phyloP scores from a whole-genome alignment of 2,797 vertebrate species.

The Phoeniculus purpureus region DNA sequence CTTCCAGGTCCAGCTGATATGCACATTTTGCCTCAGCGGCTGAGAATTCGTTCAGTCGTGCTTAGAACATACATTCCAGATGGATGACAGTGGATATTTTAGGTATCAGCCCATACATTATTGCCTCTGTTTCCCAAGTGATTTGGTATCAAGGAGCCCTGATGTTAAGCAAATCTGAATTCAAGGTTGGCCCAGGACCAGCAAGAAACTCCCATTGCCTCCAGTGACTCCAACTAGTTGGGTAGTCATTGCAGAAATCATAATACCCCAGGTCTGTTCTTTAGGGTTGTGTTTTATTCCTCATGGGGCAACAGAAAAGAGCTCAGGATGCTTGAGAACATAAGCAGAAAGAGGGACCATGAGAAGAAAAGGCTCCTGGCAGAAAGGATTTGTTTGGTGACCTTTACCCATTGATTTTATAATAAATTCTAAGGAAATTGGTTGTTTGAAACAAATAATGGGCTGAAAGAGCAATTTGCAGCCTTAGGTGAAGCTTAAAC shows the following conservation, averaged over 20 bases:
- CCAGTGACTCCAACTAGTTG: background rate
- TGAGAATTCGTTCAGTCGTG: background rate
- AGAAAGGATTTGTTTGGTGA: background rate
- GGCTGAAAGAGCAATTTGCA: background rate
- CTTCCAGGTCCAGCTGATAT: background rate
- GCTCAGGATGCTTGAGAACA: background rate
- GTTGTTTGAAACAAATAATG: slow-evolving; percentile 21
- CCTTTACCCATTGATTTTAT: background rate
- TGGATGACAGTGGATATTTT: background rate
- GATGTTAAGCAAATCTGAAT: background rate
- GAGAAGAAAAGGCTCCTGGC: background rate
- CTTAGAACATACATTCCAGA: background rate
- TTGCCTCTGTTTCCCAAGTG: background rate
- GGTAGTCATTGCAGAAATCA: background rate
- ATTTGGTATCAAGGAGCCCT: background rate
- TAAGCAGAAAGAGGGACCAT: background rate
- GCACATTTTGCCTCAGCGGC: background rate
- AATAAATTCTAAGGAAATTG: slow-evolving; percentile 34
- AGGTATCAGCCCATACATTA: background rate
- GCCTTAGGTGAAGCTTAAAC: slow-evolving; percentile 26
- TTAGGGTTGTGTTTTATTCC: background rate
- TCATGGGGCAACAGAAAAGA: background rate
- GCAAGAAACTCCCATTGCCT: background rate
- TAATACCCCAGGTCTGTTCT: background rate
- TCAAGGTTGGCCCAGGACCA: background rate